Percentiles rank a stretch among this genome's conserved stretches.
Conservation (phyloP, 2,797 vertebrate species). For the Pipistrellus pipistrellus region DNA sequence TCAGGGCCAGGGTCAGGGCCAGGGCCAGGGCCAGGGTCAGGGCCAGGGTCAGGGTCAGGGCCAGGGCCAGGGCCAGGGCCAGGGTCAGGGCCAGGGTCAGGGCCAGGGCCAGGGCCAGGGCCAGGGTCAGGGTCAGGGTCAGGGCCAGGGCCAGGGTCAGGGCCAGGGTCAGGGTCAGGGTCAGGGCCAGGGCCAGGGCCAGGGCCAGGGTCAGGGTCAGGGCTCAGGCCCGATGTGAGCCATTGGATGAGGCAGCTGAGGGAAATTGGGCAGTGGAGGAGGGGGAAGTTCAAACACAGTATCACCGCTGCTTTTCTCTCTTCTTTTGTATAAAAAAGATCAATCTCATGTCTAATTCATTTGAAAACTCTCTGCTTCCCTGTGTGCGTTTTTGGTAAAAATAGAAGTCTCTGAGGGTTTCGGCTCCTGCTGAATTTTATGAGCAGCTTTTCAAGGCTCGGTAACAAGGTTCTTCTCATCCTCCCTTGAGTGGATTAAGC, state of each 20-base stretch:
- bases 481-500: slow-evolving; percentile 80
- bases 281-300: slow-evolving; percentile 2
- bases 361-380: slow-evolving; percentile 81
- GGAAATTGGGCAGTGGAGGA: neutral
- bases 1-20: too few relatives aligned
- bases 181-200: neutral
- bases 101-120: neutral
- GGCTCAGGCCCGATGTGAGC: neutral
- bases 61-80: neutral
- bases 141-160: neutral
- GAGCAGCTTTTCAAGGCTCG: slow-evolving; percentile 79
- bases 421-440: slow-evolving; percentile 80
- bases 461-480: slow-evolving; percentile 79
- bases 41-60: neutral
- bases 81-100: neutral
- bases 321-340: slow-evolving; percentile 80
- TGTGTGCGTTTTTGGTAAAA: slow-evolving; percentile 84
- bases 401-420: slow-evolving; percentile 83
- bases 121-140: too few relatives aligned
- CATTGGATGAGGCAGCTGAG: neutral
- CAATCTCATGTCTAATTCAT: slow-evolving; percentile 85
- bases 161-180: neutral
- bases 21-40: neutral
- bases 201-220: neutral
- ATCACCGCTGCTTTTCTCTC: slow-evolving; percentile 28